Percentiles rank a stretch among this genome's conserved stretches.
phyloP scores from a whole-genome alignment of 2,113 vertebrate species.

The Cromileptes altivelis region DNA sequence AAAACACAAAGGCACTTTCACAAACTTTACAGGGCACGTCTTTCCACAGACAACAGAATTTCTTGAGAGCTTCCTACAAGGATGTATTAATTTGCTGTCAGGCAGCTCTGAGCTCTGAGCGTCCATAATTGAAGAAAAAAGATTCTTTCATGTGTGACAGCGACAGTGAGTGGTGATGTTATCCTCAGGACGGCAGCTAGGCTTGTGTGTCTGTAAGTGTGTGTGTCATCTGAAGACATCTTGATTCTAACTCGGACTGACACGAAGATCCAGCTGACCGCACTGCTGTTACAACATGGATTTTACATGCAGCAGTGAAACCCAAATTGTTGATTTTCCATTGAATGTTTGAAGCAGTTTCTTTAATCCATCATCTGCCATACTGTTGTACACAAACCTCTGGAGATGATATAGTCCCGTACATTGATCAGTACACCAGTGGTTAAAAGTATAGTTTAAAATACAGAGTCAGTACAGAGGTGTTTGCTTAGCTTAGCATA shows the following conservation, averaged over 20 bases:
- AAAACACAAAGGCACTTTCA: constrained; percentile 9
- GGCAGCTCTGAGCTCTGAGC: constrained; percentile 17
- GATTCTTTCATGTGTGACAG: constrained; percentile 42
- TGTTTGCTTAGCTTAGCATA: too few species aligned
- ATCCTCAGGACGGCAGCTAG: constrained; percentile 33
- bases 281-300: neutral
- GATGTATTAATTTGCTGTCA: constrained; percentile 27
- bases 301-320: neutral
- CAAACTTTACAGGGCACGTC: constrained; percentile 6
- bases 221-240: constrained; percentile 41
- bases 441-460: neutral
- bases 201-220: constrained; percentile 1
- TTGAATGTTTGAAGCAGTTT: constrained; percentile 5
- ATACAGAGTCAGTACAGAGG: neutral
- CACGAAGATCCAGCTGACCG: constrained; percentile 11
- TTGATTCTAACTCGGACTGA: constrained; percentile 53
- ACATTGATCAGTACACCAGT: neutral
- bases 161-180: constrained; percentile 47
- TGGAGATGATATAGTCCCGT: neutral
- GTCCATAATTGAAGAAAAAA: constrained; percentile 24
- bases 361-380: neutral
- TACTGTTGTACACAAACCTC: neutral
- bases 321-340: neutral
- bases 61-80: constrained; percentile 18
- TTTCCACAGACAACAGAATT: constrained; percentile 30